These are phyloP conservation scores for Poeciliopsis presidionis DNA, from an alignment of 2,797 vertebrate species.

Conservation along the genomic window DNA sequence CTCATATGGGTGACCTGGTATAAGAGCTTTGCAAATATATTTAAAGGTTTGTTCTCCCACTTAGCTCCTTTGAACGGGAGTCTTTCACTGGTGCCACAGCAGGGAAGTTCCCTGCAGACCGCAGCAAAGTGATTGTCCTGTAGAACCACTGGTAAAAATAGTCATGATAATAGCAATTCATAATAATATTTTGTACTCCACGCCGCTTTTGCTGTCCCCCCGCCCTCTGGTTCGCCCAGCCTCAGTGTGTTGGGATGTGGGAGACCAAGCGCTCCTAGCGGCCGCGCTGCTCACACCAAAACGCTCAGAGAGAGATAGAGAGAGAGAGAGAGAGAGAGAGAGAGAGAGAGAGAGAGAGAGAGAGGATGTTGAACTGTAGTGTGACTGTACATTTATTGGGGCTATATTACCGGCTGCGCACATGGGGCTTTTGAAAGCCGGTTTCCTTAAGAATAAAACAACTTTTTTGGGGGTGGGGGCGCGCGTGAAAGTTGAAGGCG, in stretches of 20 bases:
- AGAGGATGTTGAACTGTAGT: constrained; percentile 63
- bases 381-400: constrained; percentile 60
- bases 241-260: constrained; percentile 64
- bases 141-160: background rate
- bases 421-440: constrained; percentile 53
- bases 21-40: background rate
- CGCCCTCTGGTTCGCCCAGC: constrained; percentile 50
- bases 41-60: background rate
- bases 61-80: background rate
- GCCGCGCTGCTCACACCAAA: constrained; percentile 63
- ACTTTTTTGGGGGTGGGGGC: constrained; percentile 49
- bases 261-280: constrained; percentile 75
- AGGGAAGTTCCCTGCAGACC: background rate
- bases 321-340: background rate
- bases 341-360: background rate
- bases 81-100: background rate
- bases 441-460: constrained; percentile 31
- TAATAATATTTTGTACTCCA: background rate
- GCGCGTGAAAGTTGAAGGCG: constrained; percentile 25
- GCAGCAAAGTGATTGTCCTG: background rate
- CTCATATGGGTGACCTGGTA: background rate
- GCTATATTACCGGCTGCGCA: constrained; percentile 48
- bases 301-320: constrained; percentile 2
- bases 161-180: background rate
- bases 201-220: constrained; percentile 1